Conservation (phyloP, 2,113 vertebrate genomes). For the Megalops atlanticus region DNA sequence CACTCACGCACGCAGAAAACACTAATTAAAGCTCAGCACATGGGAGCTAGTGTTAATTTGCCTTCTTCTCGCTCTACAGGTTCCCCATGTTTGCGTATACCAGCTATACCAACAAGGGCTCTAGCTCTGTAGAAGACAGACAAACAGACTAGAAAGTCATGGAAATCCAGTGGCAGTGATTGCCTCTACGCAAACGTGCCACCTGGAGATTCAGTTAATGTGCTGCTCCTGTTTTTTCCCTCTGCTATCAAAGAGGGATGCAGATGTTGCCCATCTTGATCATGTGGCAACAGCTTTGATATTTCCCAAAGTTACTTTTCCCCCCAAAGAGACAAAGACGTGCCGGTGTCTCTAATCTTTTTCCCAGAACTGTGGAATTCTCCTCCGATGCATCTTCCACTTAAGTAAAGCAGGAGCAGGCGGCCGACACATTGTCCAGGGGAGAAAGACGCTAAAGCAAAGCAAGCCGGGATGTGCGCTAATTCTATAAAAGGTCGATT, state of each 20-base stretch:
- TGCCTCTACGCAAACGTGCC: neutral
- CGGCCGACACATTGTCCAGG: neutral
- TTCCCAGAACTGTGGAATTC: neutral
- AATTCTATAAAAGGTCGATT: neutral
- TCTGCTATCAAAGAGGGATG: neutral
- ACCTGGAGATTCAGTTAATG: neutral
- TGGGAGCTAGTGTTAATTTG: too few relatives aligned
- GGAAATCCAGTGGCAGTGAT: neutral
- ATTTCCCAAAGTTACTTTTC: neutral
- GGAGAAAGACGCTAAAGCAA: neutral
- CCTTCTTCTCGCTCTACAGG: too few relatives aligned
- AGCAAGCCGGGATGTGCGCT: neutral
- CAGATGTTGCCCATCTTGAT: neutral
- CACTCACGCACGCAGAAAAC: too few relatives aligned
- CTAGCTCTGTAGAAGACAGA: neutral
- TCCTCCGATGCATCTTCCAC: neutral
- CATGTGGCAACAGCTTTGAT: neutral
- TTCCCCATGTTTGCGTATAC: too few relatives aligned
- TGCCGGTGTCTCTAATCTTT: neutral
- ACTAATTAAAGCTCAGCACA: too few relatives aligned
- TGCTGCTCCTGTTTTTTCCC: neutral
- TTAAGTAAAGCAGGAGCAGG: constrained; percentile 2
- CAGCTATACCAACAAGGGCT: too few relatives aligned
- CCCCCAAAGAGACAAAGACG: neutral
- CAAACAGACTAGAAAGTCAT: neutral